Evolutionary conservation across 2,797 vertebrate genomes (phyloP), one percentile per base, ranked within the genome.

Genomic region (Chaetophractus vellerosus): DNA sequence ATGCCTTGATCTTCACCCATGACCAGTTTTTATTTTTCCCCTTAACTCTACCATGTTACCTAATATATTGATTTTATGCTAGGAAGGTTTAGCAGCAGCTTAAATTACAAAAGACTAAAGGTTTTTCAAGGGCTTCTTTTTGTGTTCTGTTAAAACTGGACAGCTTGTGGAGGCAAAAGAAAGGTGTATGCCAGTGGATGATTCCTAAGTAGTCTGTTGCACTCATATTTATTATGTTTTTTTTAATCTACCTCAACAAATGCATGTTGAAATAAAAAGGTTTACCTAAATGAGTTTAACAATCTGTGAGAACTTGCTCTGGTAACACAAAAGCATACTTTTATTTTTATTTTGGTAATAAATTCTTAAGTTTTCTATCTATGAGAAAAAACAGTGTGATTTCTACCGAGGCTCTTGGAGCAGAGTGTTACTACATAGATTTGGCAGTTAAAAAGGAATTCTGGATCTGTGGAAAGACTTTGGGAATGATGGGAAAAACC

Each of bases 111-210:
- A 98, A 96, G 96, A 90, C 92, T 93, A 50, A 28, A 33, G 80
- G 93, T 95, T 98, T 97, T 97, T 96, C 96, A 95, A 97, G 95
- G 87, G 94, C 95, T 95, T 96, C 66, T 94, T 96, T 96, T 96
- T 96, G 91, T 68, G 96, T 95, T 95, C 96, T 97, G 94, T 88
- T 97, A 96, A 94, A 96, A 93, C 68, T 96, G 96, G 93, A 91
- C 96, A 97, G 97, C 97, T 96, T 95, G 95, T 76, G 96, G 93
- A 95, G 91, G 96, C 89, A 83, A 95, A 90, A 96, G 97, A 97
- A 96, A 96, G 97, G 95, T 88, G 92, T 92, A 31, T n/a, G 16
- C 55, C 57, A 18, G 16, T 11, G 57, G 61, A 92, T 89, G 91
- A 95, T 96, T 94, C 94, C 92, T 86, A 88, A 96, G 95, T 72